These are phyloP conservation scores for Tuberolachnus salignus DNA, from an alignment of 2,888 invertebrate genomes.

Conservation along the genomic window DNA sequence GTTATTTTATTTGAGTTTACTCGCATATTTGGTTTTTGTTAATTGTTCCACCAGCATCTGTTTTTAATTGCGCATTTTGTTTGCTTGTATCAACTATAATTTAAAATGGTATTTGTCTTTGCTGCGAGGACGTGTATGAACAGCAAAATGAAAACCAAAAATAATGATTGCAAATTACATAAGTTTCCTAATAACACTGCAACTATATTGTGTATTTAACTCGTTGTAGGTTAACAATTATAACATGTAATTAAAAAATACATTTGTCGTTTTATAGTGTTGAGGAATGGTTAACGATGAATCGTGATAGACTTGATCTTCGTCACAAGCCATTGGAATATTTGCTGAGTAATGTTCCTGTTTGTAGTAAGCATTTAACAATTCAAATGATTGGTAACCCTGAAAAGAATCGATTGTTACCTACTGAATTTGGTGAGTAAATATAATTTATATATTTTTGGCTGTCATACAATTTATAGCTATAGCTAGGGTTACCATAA, in stretches of 20 bases:
- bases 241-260: constrained; percentile 3
- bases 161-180: background rate
- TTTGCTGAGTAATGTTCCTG: background rate
- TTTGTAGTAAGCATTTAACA: background rate
- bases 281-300: constrained; percentile 9
- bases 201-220: constrained; percentile 9
- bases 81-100: too few species aligned
- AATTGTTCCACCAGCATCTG: background rate
- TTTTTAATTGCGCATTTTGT: too few species aligned
- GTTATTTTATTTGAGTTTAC: too few species aligned
- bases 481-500: too few species aligned
- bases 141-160: background rate
- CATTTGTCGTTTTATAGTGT: constrained; percentile 6
- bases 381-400: background rate
- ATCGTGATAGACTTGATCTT: constrained; percentile 2
- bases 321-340: background rate
- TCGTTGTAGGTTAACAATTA: background rate
- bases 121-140: background rate
- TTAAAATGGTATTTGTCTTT: background rate
- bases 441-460: constrained; percentile 3
- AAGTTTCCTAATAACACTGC: constrained; percentile 7
- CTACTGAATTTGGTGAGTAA: constrained; percentile 12
- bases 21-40: background rate
- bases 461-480: background rate
- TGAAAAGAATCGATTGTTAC: background rate